These are phyloP conservation scores for Varanus salvator DNA, from an alignment of 2,113 vertebrate genomes.

Conservation along the genomic window DNA sequence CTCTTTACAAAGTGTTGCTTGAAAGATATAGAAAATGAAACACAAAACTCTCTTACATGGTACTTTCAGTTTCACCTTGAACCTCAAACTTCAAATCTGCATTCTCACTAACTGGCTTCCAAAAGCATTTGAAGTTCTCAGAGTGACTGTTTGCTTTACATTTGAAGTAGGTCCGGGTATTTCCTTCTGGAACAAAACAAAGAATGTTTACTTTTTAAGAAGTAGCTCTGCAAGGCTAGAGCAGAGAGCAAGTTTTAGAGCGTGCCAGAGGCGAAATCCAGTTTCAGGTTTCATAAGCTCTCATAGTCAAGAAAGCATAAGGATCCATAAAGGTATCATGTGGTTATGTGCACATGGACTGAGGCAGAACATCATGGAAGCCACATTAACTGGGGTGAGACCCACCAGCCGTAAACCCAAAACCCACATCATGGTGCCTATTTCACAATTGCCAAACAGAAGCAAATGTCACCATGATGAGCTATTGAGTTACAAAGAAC, in stretches of 20 bases:
- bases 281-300: not conserved
- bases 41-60: not conserved
- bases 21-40: not conserved
- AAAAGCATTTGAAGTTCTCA: constrained; percentile 14
- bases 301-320: not conserved
- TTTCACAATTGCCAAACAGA: not conserved
- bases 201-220: not conserved
- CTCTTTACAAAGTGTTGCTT: not conserved
- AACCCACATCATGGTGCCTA: not conserved
- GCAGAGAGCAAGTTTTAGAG: not conserved
- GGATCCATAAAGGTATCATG: not conserved
- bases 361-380: not conserved
- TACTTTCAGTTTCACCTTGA: not conserved
- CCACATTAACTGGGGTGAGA: not conserved
- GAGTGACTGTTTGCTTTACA: constrained; percentile 29
- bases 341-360: not conserved
- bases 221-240: not conserved
- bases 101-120: not conserved
- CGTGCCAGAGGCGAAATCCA: not conserved
- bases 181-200: not conserved
- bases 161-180: not conserved
- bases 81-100: not conserved
- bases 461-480: not conserved
- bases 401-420: not conserved
- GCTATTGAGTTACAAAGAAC: not conserved